Conservation (phyloP, 1,140 invertebrate genomes). For the Paralvinella palmiformis region DNA sequence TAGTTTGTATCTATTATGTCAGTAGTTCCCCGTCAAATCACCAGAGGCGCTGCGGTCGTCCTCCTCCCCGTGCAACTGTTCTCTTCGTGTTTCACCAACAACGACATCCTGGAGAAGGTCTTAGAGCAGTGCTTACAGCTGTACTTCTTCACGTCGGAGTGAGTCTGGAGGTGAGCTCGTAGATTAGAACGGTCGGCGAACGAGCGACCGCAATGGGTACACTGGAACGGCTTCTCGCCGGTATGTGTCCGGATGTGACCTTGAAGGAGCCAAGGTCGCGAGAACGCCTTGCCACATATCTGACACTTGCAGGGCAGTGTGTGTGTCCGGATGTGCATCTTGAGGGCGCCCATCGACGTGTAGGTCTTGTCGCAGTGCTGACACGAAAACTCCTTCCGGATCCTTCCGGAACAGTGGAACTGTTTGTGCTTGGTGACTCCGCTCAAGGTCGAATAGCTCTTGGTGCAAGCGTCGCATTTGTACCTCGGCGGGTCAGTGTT, state of each 20-base stretch:
- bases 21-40: too few relatives aligned
- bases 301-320: slow-evolving; percentile 96
- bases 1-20: too few relatives aligned
- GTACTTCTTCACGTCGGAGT: slow-evolving; percentile 97
- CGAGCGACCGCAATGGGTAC: slow-evolving; percentile 86
- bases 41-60: too few relatives aligned
- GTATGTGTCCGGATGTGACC: slow-evolving; percentile 52
- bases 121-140: slow-evolving; percentile 86
- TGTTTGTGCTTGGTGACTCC: slow-evolving; percentile 92
- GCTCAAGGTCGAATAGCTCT: slow-evolving; percentile 94
- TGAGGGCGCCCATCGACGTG: slow-evolving; percentile 87
- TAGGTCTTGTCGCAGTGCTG: slow-evolving; percentile 96
- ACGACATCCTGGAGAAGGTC: slow-evolving; percentile 95
- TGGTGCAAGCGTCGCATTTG: slow-evolving; percentile 84
- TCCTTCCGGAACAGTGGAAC: slow-evolving; percentile 83
- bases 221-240: slow-evolving; percentile 93
- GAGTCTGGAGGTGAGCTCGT: slow-evolving; percentile 91
- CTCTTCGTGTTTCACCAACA: slow-evolving; percentile 88
- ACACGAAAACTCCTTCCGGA: slow-evolving; percentile 89
- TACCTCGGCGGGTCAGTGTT: too few relatives aligned
- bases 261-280: slow-evolving; percentile 90
- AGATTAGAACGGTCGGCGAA: slow-evolving; percentile 96
- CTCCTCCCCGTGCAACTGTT: too few relatives aligned
- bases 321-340: slow-evolving; percentile 98
- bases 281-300: slow-evolving; percentile 94